phyloP scores from a whole-genome alignment of 2,113 vertebrate genomes.

The Xenopus borealis region DNA sequence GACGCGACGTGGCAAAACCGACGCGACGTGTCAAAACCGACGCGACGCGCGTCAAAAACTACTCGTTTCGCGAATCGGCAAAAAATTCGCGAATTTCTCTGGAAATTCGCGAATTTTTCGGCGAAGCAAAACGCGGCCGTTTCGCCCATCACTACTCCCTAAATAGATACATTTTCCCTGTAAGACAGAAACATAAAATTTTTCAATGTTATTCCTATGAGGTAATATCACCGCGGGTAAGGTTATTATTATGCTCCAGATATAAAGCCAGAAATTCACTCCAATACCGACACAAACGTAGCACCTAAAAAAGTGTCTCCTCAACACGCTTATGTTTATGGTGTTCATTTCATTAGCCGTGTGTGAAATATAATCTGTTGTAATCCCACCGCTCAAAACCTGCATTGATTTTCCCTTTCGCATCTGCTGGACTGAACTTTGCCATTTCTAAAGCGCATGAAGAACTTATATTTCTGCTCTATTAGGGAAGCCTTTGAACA shows the following conservation, averaged over 20 bases:
- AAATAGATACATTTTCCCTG: no score
- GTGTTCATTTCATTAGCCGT: conserved; percentile 12
- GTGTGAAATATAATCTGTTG: background rate
- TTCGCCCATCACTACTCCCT: no score
- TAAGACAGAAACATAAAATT: conserved; percentile 19
- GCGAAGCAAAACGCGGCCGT: no score
- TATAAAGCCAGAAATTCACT: conserved; percentile 20
- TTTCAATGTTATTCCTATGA: conserved; percentile 14
- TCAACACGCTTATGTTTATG: background rate
- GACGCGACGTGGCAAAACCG: no score
- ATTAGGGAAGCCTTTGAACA: background rate
- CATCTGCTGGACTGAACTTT: conserved; percentile 15
- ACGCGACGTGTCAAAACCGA: no score
- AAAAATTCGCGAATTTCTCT: no score
- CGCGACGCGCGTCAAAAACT: no score
- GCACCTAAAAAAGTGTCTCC: background rate
- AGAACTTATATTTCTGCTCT: background rate
- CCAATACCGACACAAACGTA: conserved; percentile 13
- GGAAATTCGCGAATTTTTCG: no score
- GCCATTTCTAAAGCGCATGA: background rate
- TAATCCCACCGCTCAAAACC: background rate
- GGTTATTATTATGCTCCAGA: background rate
- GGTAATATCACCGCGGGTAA: background rate
- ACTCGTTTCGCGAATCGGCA: no score
- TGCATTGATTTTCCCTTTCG: conserved; percentile 26